Evolutionary conservation across 2,797 vertebrate genomes (phyloP).

Genomic region (Neopelma chrysocephalum): DNA sequence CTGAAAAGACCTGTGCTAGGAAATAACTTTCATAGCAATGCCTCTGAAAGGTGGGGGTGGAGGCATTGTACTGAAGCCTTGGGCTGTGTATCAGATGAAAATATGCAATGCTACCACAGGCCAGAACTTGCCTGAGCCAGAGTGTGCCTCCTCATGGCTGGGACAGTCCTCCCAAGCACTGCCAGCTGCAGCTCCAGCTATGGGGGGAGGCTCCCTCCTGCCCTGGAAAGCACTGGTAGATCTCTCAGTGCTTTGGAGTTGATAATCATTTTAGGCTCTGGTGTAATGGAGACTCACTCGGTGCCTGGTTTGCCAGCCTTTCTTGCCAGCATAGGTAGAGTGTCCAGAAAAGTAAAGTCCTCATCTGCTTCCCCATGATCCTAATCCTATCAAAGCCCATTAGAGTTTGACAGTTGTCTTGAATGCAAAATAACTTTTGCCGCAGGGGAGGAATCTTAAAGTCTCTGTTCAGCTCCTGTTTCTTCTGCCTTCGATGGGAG

Average conservation of each 20-base stretch:
- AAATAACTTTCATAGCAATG: background rate
- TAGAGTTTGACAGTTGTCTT: background rate
- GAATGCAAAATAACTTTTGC: background rate
- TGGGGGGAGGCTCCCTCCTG: background rate
- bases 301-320: background rate
- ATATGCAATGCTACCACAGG: background rate
- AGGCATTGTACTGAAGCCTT: background rate
- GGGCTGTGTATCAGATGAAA: background rate
- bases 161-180: background rate
- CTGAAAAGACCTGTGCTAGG: background rate
- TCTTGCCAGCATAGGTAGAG: background rate
- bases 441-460: background rate
- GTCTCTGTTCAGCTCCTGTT: background rate
- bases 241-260: background rate
- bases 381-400: background rate
- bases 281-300: accelerated
- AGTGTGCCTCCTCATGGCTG: background rate
- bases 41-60: background rate
- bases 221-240: background rate
- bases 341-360: background rate
- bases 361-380: background rate
- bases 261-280: background rate
- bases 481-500: background rate
- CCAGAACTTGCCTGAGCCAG: background rate
- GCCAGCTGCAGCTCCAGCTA: background rate